Evolutionary conservation across 1,140 invertebrate genomes (phyloP).

Genomic region (Homarus americanus): DNA sequence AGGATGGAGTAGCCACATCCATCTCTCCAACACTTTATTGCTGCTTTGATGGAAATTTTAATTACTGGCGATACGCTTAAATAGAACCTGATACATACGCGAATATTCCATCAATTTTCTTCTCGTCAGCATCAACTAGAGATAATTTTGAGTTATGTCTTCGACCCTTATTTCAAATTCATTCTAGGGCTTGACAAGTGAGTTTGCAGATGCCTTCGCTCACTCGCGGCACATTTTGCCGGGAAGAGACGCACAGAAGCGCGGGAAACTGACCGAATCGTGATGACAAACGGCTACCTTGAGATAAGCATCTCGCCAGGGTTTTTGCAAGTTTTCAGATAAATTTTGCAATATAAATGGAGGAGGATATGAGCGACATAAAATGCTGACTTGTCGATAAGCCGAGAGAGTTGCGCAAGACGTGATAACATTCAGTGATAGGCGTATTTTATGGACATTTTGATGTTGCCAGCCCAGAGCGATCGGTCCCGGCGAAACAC

Average conservation of each 20-base stretch:
- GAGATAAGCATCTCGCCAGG: slow-evolving; percentile 39
- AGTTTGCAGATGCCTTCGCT: slow-evolving; percentile 5
- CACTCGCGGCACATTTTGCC: not conserved
- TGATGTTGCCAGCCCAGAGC: slow-evolving; percentile 19
- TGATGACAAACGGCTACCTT: not conserved
- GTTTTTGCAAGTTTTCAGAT: slow-evolving; percentile 65
- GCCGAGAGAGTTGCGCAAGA: slow-evolving; percentile 42
- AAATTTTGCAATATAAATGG: slow-evolving; percentile 65
- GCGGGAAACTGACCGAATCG: not conserved
- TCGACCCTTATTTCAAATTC: slow-evolving; percentile 43
- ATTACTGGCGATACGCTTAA: slow-evolving; percentile 35
- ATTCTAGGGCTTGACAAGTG: not conserved
- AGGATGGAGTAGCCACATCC: not conserved
- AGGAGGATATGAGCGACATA: slow-evolving; percentile 57
- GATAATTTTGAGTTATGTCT: not conserved
- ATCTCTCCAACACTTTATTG: not conserved
- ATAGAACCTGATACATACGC: slow-evolving; percentile 26
- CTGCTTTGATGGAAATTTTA: slow-evolving; percentile 17
- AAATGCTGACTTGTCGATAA: slow-evolving; percentile 58
- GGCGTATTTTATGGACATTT: slow-evolving; percentile 47
- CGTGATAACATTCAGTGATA: slow-evolving; percentile 41
- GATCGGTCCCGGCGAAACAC: not conserved
- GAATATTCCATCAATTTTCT: slow-evolving; percentile 40
- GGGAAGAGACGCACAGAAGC: not conserved
- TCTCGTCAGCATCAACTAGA: slow-evolving; percentile 4